phyloP scores from a whole-genome alignment of 2,888 invertebrate genomes.

The Drosophila mayaguana region DNA sequence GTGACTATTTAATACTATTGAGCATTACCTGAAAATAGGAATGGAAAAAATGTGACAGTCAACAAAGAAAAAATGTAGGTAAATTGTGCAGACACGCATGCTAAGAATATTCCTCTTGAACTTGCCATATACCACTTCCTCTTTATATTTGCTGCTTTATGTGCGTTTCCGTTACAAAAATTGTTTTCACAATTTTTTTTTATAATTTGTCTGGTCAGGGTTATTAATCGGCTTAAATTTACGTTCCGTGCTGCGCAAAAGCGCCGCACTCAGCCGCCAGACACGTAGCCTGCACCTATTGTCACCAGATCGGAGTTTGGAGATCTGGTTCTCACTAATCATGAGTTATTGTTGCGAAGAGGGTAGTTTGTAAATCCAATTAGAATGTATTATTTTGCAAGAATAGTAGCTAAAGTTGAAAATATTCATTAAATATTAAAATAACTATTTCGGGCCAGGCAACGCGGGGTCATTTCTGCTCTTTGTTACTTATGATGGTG shows the following conservation, averaged over 20 bases:
- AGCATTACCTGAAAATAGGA: conserved; percentile 48
- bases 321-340: conserved; percentile 39
- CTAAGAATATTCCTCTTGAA: conserved; percentile 40
- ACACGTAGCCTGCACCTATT: conserved; percentile 65
- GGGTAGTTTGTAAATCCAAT: conserved; percentile 44
- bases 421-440: background rate
- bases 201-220: conserved; percentile 71
- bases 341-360: conserved; percentile 48
- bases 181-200: conserved; percentile 3
- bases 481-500: no score
- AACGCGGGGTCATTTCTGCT: background rate
- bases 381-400: background rate
- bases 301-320: conserved; percentile 42
- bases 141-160: conserved; percentile 19
- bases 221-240: conserved; percentile 74
- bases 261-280: conserved; percentile 37
- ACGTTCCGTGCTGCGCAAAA: conserved; percentile 51
- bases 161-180: conserved; percentile 42
- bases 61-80: conserved; percentile 35
- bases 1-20: conserved; percentile 58
- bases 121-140: conserved; percentile 40
- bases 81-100: conserved; percentile 29
- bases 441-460: background rate
- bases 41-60: conserved; percentile 37
- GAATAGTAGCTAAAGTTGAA: background rate